Conservation (phyloP, 2,888 invertebrate species). For the Agrochola macilenta region DNA sequence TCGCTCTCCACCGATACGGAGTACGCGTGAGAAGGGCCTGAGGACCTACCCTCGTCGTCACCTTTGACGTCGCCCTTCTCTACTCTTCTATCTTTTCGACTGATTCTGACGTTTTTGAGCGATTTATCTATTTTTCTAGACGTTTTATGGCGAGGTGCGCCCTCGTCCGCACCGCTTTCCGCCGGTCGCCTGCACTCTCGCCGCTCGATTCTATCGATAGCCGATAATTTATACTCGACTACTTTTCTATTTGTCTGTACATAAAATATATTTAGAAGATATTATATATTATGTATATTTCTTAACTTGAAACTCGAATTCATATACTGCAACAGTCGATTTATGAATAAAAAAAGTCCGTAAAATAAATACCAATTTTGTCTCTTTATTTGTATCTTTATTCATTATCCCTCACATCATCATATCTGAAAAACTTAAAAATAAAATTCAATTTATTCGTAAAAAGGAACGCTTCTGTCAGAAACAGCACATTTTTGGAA, state of each 20-base stretch:
- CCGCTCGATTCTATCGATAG: conserved; percentile 90
- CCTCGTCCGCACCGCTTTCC: conserved; percentile 90
- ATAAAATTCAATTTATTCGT: neutral
- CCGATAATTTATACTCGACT: conserved; percentile 89
- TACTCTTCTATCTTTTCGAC: conserved; percentile 88
- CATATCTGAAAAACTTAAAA: neutral
- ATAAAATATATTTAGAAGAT: conserved; percentile 91
- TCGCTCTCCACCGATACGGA: conserved; percentile 93
- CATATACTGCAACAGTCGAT: conserved; percentile 90
- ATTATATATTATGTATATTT: conserved; percentile 90
- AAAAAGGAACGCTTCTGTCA: conserved; percentile 7
- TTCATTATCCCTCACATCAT: conserved; percentile 47
- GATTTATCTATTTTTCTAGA: conserved; percentile 91
- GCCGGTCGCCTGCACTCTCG: conserved; percentile 90
- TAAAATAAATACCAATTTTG: conserved; percentile 75
- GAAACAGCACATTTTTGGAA: neutral
- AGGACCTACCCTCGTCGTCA: conserved; percentile 68
- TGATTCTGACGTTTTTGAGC: conserved; percentile 90
- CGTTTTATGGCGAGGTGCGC: conserved; percentile 90
- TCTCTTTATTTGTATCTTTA: conserved; percentile 71
- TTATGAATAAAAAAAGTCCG: conserved; percentile 88
- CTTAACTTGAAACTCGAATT: conserved; percentile 90
- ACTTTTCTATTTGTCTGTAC: conserved; percentile 91
- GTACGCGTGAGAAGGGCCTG: conserved; percentile 91
- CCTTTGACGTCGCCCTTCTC: conserved; percentile 76